These are phyloP conservation scores for Tonatia bakeri DNA, from an alignment of 2,113 vertebrate genomes.

Conservation along the genomic window DNA sequence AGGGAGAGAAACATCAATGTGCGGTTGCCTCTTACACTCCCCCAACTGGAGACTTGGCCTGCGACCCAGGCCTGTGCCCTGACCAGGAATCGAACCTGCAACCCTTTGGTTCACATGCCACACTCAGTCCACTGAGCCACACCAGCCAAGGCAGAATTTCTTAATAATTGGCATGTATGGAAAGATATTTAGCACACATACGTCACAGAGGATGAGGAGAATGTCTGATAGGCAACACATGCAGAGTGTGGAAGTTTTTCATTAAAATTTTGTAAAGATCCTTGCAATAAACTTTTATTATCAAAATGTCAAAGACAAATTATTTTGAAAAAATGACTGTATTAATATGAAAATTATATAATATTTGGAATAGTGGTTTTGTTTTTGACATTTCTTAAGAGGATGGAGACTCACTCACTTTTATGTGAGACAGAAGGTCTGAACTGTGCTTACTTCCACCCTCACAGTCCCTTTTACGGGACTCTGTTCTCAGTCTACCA, in stretches of 20 bases:
- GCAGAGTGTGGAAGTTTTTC: not conserved
- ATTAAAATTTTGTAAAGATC: not conserved
- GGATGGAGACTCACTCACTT: not conserved
- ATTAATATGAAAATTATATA: not conserved
- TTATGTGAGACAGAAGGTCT: not conserved
- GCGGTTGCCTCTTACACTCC: no score
- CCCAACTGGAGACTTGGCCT: no score
- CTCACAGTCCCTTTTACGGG: not conserved
- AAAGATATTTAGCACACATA: not conserved
- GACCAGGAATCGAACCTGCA: no score
- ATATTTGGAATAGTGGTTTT: not conserved
- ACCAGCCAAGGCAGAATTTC: not conserved
- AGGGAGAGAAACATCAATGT: no score
- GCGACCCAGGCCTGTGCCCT: no score
- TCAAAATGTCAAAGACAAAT: not conserved
- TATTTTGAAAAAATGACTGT: not conserved
- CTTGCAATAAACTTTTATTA: not conserved
- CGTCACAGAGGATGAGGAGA: not conserved
- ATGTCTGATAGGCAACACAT: not conserved
- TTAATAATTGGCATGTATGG: not conserved
- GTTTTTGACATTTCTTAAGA: not conserved
- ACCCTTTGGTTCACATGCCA: no score
- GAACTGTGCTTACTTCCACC: no score
- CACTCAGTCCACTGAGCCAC: no score
- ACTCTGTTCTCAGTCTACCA: not conserved